phyloP scores from a whole-genome alignment of 2,888 invertebrate species.

The Drosophila mercatorum region DNA sequence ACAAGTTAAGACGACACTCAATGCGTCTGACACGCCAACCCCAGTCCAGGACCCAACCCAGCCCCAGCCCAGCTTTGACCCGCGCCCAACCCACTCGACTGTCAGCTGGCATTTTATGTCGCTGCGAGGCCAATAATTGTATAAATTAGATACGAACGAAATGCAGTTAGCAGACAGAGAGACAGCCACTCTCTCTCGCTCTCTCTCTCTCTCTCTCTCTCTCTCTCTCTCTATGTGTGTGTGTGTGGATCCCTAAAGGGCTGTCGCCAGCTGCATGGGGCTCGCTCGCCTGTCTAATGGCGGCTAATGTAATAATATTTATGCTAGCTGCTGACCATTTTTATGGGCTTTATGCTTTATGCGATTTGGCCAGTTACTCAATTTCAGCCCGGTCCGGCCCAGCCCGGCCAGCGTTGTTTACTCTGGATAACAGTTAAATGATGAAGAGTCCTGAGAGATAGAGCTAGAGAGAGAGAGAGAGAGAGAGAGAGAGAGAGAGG shows the following conservation, averaged over 20 bases:
- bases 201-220: not conserved
- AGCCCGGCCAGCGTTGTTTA: constrained; percentile 22
- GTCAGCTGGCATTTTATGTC: constrained; percentile 60
- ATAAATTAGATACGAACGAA: constrained; percentile 70
- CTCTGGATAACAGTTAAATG: constrained; percentile 58
- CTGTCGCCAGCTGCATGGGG: constrained; percentile 19
- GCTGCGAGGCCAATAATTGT: constrained; percentile 65
- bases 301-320: constrained; percentile 79
- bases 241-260: constrained; percentile 25
- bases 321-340: constrained; percentile 67
- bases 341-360: constrained; percentile 66
- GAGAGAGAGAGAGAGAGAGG: not conserved
- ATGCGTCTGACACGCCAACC: constrained; percentile 56
- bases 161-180: constrained; percentile 46
- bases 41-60: not conserved
- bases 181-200: not conserved
- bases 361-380: constrained; percentile 78
- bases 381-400: constrained; percentile 42
- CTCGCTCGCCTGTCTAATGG: constrained; percentile 33
- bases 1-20: constrained; percentile 74
- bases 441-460: constrained; percentile 45
- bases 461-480: not conserved
- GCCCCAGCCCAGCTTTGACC: not conserved
- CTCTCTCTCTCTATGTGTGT: not conserved
- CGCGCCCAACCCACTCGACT: constrained; percentile 5